Base-by-base conservation (phyloP, 2,888 invertebrate genomes). In the Polia nebulosa region DNA sequence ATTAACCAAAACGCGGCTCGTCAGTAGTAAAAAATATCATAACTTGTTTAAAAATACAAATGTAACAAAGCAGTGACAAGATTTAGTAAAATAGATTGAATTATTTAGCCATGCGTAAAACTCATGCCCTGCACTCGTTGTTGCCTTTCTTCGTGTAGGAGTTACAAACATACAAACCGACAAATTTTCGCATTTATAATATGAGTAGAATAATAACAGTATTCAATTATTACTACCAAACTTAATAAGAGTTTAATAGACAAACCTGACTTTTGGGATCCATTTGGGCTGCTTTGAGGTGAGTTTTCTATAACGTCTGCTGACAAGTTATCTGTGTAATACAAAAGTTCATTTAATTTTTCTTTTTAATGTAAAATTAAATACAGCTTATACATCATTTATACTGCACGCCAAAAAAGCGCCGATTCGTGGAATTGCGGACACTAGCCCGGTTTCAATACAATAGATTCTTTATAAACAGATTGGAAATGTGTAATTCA, bases 251-350 rank as follows among this genome's bases (percentile, higher is more conserved):
- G 32, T 52, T 52, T 52, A 9, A 29, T 52, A 52, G 52, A 52
- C 29, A 29, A n/a, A 53, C 52, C 52, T 53, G 52, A 53, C 32
- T 53, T 53, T 53, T 44, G 44, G 57, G 11, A 57, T 41, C 27
- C 13, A 57, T 27, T 57, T 27, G 57, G 44, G 57, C 57, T 57
- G 27, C 27, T 57, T 57, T 57, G 57, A 41, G 57, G 44, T 57
- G 57, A 41, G 57, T 57, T 41, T 57, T 57, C 57, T 41, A 57
- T 57, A 41, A 57, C 27, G 44, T 57, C 57, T 57, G 39, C 41
- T 44, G 41, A 27, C 39, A 57, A 41, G 41, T 27, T 57, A 57
- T 57, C 44, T 57, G 57, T 57, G 13, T n/a, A n/a, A n/a, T n/a
- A n/a, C n/a, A n/a, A n/a, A n/a, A n/a, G n/a, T n/a, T n/a, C n/a